Conservation (phyloP, 92 coral and sea anemone genomes). For the Paragorgia papillata region DNA sequence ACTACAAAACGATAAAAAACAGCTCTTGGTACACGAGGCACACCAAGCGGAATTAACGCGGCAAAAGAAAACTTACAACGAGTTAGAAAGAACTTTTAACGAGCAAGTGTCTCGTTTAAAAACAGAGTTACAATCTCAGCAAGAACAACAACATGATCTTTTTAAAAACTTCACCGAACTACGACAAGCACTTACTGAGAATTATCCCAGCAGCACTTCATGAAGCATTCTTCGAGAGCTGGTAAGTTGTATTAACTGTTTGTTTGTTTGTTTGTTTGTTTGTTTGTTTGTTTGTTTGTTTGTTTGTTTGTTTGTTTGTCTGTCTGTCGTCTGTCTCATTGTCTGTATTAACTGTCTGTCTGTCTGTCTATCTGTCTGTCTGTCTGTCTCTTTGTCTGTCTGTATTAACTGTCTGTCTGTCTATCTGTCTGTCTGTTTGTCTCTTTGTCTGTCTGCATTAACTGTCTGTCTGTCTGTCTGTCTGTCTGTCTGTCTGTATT, state of each 20-base stretch:
- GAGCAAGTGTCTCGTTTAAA: not conserved
- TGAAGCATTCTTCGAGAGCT: not conserved
- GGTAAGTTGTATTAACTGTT: not conserved
- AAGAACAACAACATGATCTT: not conserved
- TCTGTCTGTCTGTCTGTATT: too few relatives aligned
- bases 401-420: too few relatives aligned
- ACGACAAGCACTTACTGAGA: not conserved
- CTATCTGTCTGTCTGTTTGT: too few relatives aligned
- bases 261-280: too few relatives aligned
- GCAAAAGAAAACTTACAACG: slow-evolving; percentile 31
- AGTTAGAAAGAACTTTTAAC: slow-evolving; percentile 22
- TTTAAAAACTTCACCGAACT: not conserved
- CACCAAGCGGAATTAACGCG: slow-evolving; percentile 43
- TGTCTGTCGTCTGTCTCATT: too few relatives aligned
- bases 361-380: too few relatives aligned
- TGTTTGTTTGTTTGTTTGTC: too few relatives aligned
- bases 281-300: too few relatives aligned
- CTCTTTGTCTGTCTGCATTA: too few relatives aligned
- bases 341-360: too few relatives aligned
- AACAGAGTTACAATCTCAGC: not conserved
- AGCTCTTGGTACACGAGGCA: slow-evolving; percentile 6
- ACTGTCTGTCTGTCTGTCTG: too few relatives aligned
- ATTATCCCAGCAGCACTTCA: not conserved
- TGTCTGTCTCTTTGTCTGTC: too few relatives aligned
- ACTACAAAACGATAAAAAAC: slow-evolving; percentile 28